Evolutionary conservation across 2,797 vertebrate genomes (phyloP).

Genomic region (Garrulus glandarius): DNA sequence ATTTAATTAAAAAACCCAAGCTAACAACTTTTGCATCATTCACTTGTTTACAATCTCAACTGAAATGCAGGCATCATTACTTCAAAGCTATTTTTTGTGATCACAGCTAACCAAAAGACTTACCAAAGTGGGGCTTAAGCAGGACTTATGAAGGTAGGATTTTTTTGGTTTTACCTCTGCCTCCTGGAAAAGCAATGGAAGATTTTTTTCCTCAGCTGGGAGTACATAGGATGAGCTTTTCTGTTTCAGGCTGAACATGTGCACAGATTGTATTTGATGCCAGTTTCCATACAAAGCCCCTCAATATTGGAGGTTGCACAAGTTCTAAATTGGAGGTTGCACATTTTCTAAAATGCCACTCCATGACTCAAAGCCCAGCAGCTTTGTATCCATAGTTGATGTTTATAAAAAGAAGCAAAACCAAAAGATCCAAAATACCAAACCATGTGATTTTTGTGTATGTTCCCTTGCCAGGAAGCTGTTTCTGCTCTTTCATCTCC

Average conservation of each 20-base stretch:
- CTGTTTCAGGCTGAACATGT: background rate
- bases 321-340: accelerated
- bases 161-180: background rate
- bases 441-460: background rate
- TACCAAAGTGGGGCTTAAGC: background rate
- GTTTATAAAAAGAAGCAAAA: background rate
- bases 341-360: background rate
- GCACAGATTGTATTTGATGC: background rate
- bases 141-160: background rate
- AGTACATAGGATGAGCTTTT: background rate
- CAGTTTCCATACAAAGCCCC: background rate
- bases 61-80: background rate
- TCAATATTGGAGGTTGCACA: accelerated
- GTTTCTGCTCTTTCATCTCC: background rate
- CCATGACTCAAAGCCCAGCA: background rate
- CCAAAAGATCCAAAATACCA: background rate
- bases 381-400: background rate
- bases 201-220: background rate
- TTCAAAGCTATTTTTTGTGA: background rate
- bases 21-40: background rate
- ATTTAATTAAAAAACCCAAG: background rate
- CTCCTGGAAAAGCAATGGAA: background rate
- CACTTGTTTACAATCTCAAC: background rate
- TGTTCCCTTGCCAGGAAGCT: background rate
- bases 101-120: background rate